Evolutionary conservation across 2,797 vertebrate genomes (phyloP), one percentile per base, ranked within the genome.

Genomic region (Pangasius krempfi): DNA sequence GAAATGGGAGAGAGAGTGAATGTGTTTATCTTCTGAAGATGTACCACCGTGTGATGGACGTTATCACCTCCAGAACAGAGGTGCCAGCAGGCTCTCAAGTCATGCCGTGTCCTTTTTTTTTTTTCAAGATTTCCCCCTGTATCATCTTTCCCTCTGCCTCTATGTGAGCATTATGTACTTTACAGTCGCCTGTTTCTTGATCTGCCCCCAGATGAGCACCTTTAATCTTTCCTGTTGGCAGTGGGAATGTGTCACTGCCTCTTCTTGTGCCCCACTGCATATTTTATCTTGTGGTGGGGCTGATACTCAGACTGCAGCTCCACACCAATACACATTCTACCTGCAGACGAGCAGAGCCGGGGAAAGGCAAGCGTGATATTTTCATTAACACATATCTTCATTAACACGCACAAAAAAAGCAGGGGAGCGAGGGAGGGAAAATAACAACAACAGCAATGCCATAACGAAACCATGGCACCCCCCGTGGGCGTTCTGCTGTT

Each of bases 381-480:
- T 93, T 93, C 93, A 95, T 95, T 94, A 95, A 91, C 91, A 92
- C 93, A 94, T 92, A 91, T 95, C 95, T 95, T 95, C 92, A 95
- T 96, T 94, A 95, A 91, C 90, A 90, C 90, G 86, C 91, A 66
- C 73, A 92, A 54, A 92, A 92, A 93, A 90, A 94, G 84, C 89
- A 87, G 81, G 79, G 89, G 70, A 88, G 68, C 60, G 47, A 54
- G 82, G 86, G 87, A 87, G 88, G 75, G 87, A 70, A 54, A 52
- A 78, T 90, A 90, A 89, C 90, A 90, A 94, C 76, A 87, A 76
- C 91, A 92, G 91, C 91, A 93, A 92, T 73, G 91, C 91, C 92
- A 91, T 88, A 93, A 94, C 93, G 92, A 95, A 95, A 93, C 90
- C 92, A 93, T 93, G 93, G 92, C 90, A 91, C 93, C 95, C 95